Base-by-base conservation (phyloP, 2,113 vertebrate genomes). In the Benitochromis conjunctus region DNA sequence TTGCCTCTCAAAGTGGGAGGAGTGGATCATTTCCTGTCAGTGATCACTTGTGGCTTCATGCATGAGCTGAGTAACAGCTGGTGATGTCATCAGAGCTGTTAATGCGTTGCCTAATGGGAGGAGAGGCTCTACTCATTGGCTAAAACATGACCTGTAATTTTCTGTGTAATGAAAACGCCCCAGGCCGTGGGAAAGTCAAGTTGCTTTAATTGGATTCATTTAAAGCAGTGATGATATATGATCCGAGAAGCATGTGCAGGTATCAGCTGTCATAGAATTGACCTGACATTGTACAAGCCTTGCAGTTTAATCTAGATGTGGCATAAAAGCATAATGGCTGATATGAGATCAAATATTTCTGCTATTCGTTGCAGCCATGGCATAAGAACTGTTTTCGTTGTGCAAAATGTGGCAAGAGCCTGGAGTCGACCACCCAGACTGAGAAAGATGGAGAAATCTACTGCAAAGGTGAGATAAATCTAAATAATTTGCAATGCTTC, bases 391-490 rank as follows among this genome's bases (percentile, higher is more conserved):
- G 98, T 87, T 99, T 99, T 95, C 97, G 98, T 54, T 99, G 98
- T 93, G 98, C 98, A 54, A 99, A 99, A 74, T 99, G 98, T 94
- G 98, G 98, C 11, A 99, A 98, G 94, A 97, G 98, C 89, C 96
- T 99, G 89, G 98, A 99, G 92, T 99, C 98, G 7, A 99, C 98
- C 81, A 99, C 98, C 58, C 94, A 98, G 94, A 98, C 98, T 1
- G 98, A 99, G 94, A 99, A 99, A 89, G 98, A 99, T 1, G 98
- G 98, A 55, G 98, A 99, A 95, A 99, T 99, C 94, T 99, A 99
- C 94, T 99, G 98, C 95, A 99, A 99, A 98, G 98, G 98, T 99
- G 74, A 87, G 86, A 21, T 1, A 2, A 6, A 29, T 4, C 7
- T 0, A n/a, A 38, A 38, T 6, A 0, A 64, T 14, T 38, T 12